A percentile compares a stretch with the other conserved stretches of the same genome.
Evolutionary conservation across 2,113 vertebrate genomes (phyloP).

Genomic region (Puntigrus tetrazona): DNA sequence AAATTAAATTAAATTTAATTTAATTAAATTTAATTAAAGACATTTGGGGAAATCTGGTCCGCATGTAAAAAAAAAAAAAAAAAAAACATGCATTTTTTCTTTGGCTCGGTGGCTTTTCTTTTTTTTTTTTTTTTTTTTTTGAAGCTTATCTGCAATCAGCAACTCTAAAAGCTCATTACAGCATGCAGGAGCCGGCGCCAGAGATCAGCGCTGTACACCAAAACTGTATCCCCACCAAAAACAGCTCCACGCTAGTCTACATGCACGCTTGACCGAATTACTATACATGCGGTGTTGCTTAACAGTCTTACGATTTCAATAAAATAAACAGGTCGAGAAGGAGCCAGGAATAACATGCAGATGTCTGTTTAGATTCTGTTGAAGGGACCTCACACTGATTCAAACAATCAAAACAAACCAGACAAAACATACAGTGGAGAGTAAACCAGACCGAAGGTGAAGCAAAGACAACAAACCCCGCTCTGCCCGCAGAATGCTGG

Average conservation of each 20-base stretch:
- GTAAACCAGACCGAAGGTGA: slow-evolving; percentile 25
- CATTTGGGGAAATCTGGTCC: background rate
- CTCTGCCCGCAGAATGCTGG: background rate
- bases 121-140: background rate
- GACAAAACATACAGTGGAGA: slow-evolving; percentile 32
- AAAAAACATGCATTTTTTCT: background rate
- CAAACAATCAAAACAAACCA: slow-evolving; percentile 18
- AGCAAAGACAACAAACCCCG: slow-evolving; percentile 19
- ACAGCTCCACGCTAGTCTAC: background rate
- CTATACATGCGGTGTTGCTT: background rate
- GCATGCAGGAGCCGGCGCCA: slow-evolving; percentile 40
- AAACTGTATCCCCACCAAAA: background rate
- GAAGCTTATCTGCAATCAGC: slow-evolving; percentile 50
- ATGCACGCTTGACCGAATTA: background rate
- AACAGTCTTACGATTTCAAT: background rate
- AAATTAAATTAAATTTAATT: no score
- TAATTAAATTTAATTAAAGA: no score
- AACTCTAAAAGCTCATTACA: slow-evolving; percentile 25
- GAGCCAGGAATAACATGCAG: slow-evolving; percentile 2
- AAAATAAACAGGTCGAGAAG: slow-evolving; percentile 12
- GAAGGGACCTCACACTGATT: slow-evolving; percentile 26
- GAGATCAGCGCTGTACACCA: background rate
- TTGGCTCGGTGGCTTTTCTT: no score
- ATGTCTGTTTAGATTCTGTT: slow-evolving; percentile 23
- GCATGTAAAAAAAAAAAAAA: background rate